Percentiles rank a stretch among this genome's conserved stretches.
phyloP scores from a whole-genome alignment of 1,140 invertebrate species.

The Maconellicoccus hirsutus region DNA sequence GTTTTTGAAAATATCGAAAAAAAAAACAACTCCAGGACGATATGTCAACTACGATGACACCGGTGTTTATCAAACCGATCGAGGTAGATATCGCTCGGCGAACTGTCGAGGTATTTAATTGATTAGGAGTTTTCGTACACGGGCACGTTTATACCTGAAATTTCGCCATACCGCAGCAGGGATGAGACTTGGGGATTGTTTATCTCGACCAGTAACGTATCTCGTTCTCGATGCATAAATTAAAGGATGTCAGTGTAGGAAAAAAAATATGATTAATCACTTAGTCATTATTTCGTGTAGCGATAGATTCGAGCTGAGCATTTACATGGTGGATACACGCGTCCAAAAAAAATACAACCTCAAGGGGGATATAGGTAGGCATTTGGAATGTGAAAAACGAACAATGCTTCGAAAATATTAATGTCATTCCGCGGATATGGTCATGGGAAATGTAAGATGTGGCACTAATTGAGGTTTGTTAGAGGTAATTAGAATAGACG shows the following conservation, averaged over 20 bases:
- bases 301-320: no score
- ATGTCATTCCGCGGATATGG: slow-evolving; percentile 14
- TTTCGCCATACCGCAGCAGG: not conserved
- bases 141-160: not conserved
- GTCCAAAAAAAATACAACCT: not conserved
- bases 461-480: slow-evolving; percentile 15
- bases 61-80: not conserved
- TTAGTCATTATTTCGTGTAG: not conserved
- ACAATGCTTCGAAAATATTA: slow-evolving; percentile 21
- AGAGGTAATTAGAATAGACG: slow-evolving; percentile 1
- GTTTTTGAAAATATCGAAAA: no score
- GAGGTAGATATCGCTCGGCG: not conserved
- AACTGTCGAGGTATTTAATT: not conserved
- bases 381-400: slow-evolving; percentile 12
- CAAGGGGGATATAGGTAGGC: not conserved
- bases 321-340: not conserved
- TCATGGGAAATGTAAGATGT: slow-evolving; percentile 13
- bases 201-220: not conserved
- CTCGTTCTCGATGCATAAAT: slow-evolving; percentile 16
- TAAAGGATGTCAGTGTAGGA: slow-evolving; percentile 11
- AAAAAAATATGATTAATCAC: slow-evolving; percentile 15
- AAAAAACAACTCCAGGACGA: no score
- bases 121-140: not conserved
- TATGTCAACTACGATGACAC: not conserved
- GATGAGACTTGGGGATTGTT: not conserved